Evolutionary conservation across 2,888 invertebrate species (phyloP).

Genomic region (Lepidocyrtoides sp.): DNA sequence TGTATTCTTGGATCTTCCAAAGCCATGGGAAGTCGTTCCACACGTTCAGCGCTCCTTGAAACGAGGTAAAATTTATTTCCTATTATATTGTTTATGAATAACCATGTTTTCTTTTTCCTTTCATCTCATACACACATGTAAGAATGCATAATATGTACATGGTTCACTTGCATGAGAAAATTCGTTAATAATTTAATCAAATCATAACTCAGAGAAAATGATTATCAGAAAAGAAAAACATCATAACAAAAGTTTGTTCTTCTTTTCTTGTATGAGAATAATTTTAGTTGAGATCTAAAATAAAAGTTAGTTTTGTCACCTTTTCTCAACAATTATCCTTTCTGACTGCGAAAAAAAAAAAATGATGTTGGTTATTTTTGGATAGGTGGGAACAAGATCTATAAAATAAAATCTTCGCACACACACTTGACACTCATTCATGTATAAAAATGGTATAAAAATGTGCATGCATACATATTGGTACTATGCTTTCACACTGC

Average conservation of each 20-base stretch:
- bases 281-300: no score
- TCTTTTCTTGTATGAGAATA: no score
- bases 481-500: constrained; percentile 1
- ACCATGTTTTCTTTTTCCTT: constrained; percentile 42
- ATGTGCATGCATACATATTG: no score
- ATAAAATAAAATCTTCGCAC: no score
- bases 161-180: constrained; percentile 14
- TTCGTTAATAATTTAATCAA: constrained; percentile 62
- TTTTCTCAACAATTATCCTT: no score
- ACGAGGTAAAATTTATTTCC: constrained; percentile 85
- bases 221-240: neutral
- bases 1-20: constrained; percentile 98
- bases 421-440: no score
- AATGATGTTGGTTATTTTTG: no score
- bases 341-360: no score
- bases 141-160: no score
- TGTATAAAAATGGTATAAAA: no score
- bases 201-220: neutral
- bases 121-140: neutral
- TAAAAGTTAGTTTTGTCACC: no score
- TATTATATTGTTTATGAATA: constrained; percentile 77
- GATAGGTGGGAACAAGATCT: no score
- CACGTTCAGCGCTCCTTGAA: constrained; percentile 93
- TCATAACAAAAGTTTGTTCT: neutral
- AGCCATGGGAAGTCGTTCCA: constrained; percentile 96